Conservation (phyloP, 2,113 vertebrate genomes). For the Gymnorhina tibicen region DNA sequence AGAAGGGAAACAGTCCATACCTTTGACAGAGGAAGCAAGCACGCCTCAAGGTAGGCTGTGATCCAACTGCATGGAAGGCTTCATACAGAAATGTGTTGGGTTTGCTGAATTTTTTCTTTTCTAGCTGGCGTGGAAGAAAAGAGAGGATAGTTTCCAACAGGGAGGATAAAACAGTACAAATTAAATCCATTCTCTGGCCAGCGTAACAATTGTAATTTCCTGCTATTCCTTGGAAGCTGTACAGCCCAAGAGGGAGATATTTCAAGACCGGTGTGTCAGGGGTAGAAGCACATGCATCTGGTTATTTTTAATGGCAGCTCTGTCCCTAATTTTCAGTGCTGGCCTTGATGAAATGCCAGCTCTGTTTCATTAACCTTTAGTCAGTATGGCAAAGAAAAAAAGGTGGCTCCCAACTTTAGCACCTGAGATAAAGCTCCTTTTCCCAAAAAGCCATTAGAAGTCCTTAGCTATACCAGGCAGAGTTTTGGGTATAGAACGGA, state of each 20-base stretch:
- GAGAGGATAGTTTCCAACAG: constrained; percentile 48
- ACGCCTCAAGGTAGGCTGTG: background rate
- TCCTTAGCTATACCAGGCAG: background rate
- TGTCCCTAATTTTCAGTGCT: constrained; percentile 51
- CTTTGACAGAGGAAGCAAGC: background rate
- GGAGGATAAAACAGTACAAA: constrained; percentile 66
- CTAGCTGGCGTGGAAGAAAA: constrained; percentile 19
- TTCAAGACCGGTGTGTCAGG: constrained; percentile 54
- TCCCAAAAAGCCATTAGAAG: background rate
- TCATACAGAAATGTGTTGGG: constrained; percentile 6
- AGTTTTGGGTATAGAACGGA: background rate
- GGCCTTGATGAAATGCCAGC: constrained; percentile 40
- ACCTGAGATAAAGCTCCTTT: background rate
- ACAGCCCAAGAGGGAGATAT: constrained; percentile 55
- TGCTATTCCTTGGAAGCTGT: constrained; percentile 61
- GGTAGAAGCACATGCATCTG: constrained; percentile 38
- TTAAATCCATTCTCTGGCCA: constrained; percentile 65
- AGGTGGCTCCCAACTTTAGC: background rate
- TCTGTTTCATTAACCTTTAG: constrained; percentile 30
- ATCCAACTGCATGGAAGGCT: constrained; percentile 9
- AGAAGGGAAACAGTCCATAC: background rate
- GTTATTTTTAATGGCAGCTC: constrained; percentile 60
- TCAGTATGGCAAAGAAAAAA: background rate
- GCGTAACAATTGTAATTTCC: constrained; percentile 65
- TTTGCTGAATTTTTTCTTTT: background rate